These are phyloP conservation scores for Stegophylla sp. DNA, from an alignment of 2,888 invertebrate species.

Conservation along the genomic window DNA sequence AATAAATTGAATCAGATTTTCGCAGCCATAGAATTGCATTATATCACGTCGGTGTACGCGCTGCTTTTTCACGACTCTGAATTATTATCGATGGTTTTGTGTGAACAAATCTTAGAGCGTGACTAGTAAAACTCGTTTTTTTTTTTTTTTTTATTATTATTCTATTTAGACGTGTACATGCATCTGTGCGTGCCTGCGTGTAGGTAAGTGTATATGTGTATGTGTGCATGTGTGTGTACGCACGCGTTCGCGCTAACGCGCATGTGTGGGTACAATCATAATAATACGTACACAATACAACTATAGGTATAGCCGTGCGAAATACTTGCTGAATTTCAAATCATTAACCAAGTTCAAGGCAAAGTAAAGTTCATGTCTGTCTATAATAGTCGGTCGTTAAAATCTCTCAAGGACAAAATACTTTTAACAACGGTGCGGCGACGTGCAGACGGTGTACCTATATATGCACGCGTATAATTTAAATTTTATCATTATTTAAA, in stretches of 20 bases:
- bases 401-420: constrained; percentile 57
- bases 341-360: constrained; percentile 57
- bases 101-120: constrained; percentile 46
- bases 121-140: constrained; percentile 50
- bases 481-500: constrained; percentile 40
- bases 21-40: constrained; percentile 1
- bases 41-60: neutral
- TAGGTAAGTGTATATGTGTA: neutral
- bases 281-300: constrained; percentile 22
- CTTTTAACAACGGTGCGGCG: constrained; percentile 16
- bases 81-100: constrained; percentile 28
- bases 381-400: constrained; percentile 56
- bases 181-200: neutral
- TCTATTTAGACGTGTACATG: constrained; percentile 4
- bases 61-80: constrained; percentile 19
- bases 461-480: constrained; percentile 40
- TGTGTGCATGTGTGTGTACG: neutral
- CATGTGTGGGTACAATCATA: constrained; percentile 21
- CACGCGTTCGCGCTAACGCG: neutral
- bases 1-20: constrained; percentile 27
- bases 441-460: constrained; percentile 37
- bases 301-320: constrained; percentile 40
- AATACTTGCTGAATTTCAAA: constrained; percentile 52
- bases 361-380: constrained; percentile 58
- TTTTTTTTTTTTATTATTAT: constrained; percentile 13